phyloP scores from a whole-genome alignment of 2,888 invertebrate genomes.

The Drosophila falleni region DNA sequence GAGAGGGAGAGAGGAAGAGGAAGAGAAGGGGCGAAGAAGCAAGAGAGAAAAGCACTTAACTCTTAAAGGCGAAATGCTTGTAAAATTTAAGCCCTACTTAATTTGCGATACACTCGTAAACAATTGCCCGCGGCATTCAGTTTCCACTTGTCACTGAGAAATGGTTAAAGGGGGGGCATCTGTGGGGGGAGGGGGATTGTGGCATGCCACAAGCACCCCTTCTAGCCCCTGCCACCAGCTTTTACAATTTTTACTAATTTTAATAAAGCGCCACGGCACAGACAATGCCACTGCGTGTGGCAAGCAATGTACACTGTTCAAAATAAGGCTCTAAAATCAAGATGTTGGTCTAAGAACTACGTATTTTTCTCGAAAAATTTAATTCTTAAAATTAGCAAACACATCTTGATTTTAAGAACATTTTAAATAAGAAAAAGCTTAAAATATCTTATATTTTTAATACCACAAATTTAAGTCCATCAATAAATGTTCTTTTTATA shows the following conservation, averaged over 20 bases:
- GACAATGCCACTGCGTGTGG: slow-evolving; percentile 51
- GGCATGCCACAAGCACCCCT: slow-evolving; percentile 8
- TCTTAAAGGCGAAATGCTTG: slow-evolving; percentile 80
- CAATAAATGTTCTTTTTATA: no score
- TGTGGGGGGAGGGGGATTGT: neutral
- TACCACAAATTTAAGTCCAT: no score
- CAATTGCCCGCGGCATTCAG: slow-evolving; percentile 71
- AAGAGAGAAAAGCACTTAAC: slow-evolving; percentile 76
- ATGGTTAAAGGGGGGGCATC: no score
- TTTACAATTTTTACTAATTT: slow-evolving; percentile 82
- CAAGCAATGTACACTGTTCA: neutral
- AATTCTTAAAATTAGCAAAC: no score
- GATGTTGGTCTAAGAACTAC: no score
- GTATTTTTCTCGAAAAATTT: no score
- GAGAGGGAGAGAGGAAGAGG: neutral
- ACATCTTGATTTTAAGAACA: no score
- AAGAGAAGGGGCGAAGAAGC: neutral
- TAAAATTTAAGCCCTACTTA: slow-evolving; percentile 81
- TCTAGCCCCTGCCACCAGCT: slow-evolving; percentile 7
- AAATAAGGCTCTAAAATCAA: no score
- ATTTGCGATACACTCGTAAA: slow-evolving; percentile 80
- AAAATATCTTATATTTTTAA: no score
- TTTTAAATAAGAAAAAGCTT: no score
- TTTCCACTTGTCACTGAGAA: slow-evolving; percentile 44
- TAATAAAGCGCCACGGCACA: slow-evolving; percentile 69